Base-by-base conservation (phyloP, 2,888 invertebrate species). In the Mylabris sibirica region DNA sequence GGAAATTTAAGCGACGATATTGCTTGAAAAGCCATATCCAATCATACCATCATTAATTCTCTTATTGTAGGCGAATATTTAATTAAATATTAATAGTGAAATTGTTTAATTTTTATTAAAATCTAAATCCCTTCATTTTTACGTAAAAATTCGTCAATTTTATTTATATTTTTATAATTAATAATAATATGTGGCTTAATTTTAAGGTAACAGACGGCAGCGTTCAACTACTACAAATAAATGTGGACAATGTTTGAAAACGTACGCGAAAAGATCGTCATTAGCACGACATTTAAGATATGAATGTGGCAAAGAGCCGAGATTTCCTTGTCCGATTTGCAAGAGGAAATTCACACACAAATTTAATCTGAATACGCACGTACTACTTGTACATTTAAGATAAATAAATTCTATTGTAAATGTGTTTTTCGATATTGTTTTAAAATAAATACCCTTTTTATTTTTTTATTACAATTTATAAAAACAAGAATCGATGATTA, bases 301-400 rank as follows among this genome's bases (percentile, higher is more conserved):
- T 76, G 87, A 87, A 69, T 87, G 87, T 67, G 86, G 86, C 0
- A 83, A 86, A 60, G 88, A 87, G 74, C 89, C 89, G 3, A 87
- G 88, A 77, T 89, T 89, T 79, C 88, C 88, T 74, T 89, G 89
- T 72, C 88, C 88, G n/a, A 26, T 41, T 24, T 71, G 71, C 61
- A 53, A 61, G 12, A 66, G 35, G 14, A 35, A 35, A 59, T 64
- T 59, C 44, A 17, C 59, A 20, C 64, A 64, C 14, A 63, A 92
- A 59, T 92, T 92, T 77, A 92, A 92, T 85, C 87, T 93, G 14
- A 92, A 92, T 77, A 92, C 92, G 22, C 92, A 93, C 83, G 1
- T 61, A 17, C 0, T 24, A 2, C 8, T 38, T 35, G 38, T 61
- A 44, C 61, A 61, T 35, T 35, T 20, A 6, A 35, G 35, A 61